Conservation (phyloP, 2,113 vertebrate genomes). For the Pterocles orientalis region DNA sequence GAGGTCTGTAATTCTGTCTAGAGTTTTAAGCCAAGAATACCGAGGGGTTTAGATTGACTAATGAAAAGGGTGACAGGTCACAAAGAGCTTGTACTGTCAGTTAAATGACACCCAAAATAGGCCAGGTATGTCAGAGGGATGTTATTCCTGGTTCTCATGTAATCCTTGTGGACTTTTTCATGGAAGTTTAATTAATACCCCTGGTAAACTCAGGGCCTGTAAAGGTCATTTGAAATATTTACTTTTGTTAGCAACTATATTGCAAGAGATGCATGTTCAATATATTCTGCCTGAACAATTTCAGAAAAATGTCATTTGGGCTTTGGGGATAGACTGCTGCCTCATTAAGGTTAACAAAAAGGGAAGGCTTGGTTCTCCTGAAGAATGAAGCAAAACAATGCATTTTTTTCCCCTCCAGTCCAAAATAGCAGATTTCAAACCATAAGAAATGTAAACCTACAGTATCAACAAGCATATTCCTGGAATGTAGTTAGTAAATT, state of each 20-base stretch:
- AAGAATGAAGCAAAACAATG: not conserved
- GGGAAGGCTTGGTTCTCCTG: not conserved
- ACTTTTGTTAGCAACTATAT: not conserved
- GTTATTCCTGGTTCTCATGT: not conserved
- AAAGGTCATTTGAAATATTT: conserved; percentile 15
- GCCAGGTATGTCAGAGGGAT: not conserved
- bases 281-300: not conserved
- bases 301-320: conserved; percentile 41
- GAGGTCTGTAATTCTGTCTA: not conserved
- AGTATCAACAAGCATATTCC: not conserved
- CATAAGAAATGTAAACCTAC: not conserved
- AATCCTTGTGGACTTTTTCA: not conserved
- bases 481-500: not conserved
- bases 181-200: conserved; percentile 33
- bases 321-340: conserved; percentile 17
- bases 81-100: not conserved
- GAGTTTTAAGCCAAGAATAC: not conserved
- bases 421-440: not conserved
- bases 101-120: not conserved
- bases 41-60: not conserved
- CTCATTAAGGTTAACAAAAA: conserved; percentile 33
- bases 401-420: not conserved
- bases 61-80: not conserved
- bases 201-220: conserved; percentile 3
- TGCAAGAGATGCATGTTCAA: not conserved